phyloP scores from a whole-genome alignment of 2,113 vertebrate genomes.

The Serinus canaria region DNA sequence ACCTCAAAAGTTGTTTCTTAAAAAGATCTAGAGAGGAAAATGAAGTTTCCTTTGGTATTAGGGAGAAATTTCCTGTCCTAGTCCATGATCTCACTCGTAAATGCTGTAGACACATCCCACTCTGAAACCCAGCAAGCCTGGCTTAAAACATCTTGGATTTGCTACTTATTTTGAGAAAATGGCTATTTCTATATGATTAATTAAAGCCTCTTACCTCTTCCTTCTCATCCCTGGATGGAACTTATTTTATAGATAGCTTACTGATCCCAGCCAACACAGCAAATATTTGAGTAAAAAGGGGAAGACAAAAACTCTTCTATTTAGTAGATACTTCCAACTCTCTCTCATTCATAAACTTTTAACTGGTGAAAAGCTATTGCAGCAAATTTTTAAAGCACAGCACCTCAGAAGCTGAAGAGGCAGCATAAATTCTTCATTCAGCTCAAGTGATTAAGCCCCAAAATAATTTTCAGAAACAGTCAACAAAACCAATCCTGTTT shows the following conservation, averaged over 20 bases:
- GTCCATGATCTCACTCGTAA: conserved; percentile 66
- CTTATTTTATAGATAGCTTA: conserved; percentile 50
- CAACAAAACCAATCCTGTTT: background rate
- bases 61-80: conserved; percentile 45
- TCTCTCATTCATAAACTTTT: background rate
- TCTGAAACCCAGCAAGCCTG: background rate
- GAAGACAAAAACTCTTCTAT: background rate
- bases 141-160: conserved; percentile 18
- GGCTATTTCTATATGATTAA: conserved; percentile 37
- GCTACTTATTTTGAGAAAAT: conserved; percentile 21
- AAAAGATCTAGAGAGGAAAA: background rate
- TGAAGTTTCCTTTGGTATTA: conserved; percentile 57
- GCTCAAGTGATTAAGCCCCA: background rate
- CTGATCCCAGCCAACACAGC: background rate
- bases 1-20: background rate
- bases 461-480: background rate
- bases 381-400: background rate
- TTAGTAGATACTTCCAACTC: background rate
- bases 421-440: background rate
- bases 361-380: background rate
- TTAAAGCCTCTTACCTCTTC: background rate
- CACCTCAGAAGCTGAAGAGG: background rate
- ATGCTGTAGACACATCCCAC: background rate
- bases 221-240: background rate
- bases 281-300: background rate